A percentile compares a stretch with the other conserved stretches of the same genome.
Conservation (phyloP, 2,113 vertebrate species). For the Strigops habroptila region DNA sequence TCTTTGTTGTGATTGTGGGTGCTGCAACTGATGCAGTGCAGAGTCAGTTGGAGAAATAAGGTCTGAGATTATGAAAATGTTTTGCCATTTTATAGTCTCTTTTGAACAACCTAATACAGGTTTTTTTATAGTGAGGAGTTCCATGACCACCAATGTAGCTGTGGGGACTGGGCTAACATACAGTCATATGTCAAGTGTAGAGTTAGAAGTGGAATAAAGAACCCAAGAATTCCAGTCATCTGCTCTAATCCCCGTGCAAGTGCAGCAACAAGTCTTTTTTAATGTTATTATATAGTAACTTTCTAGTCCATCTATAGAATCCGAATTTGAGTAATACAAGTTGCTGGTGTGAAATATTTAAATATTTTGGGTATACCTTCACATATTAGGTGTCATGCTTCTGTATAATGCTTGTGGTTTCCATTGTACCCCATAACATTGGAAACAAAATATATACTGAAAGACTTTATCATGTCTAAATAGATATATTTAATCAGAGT, state of each 20-base stretch:
- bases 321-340: neutral
- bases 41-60: neutral
- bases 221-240: neutral
- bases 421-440: conserved; percentile 21
- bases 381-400: conserved; percentile 20
- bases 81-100: neutral
- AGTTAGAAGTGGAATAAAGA: neutral
- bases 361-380: neutral
- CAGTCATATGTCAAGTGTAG: neutral
- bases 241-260: rapidly evolving
- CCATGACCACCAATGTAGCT: neutral
- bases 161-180: neutral
- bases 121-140: neutral
- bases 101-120: neutral
- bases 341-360: conserved; percentile 7
- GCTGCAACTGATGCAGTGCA: neutral
- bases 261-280: neutral
- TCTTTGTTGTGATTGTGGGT: neutral
- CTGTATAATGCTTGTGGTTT: neutral
- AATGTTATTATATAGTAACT: neutral
- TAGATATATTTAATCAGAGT: conserved; percentile 76
- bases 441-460: conserved; percentile 58
- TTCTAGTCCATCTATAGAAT: neutral
- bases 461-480: conserved; percentile 70
- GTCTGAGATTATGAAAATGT: neutral